Base-by-base conservation (phyloP, 2,797 vertebrate genomes). In the Ficedula albicollis region DNA sequence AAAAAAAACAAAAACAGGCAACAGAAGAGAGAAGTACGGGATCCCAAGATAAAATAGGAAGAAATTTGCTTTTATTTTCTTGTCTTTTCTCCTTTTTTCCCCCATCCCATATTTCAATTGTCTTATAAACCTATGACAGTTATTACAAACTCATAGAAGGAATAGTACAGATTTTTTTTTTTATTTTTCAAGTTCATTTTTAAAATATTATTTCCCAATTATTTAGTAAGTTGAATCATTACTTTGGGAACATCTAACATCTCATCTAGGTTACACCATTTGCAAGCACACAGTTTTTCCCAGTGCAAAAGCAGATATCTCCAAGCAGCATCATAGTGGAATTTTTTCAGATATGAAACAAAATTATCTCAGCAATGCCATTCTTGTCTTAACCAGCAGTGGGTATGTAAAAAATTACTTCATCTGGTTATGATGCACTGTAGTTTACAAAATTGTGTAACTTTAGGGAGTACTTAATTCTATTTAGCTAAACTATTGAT, bases 71-170 rank as follows among this genome's bases (percentile, higher is more conserved):
- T 58, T 55, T 7, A 30, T 58, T 58, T 46, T 74, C 23, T 81
- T 68, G 38, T 80, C 20, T 15, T 27, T 4, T 17, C 18, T 43
- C 7, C 4, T 12, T 14, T 22, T 13, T 0, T 2, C 3, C 1
- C 5, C 27, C 13, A 5, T 9, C 13, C 2, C 21, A 14, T 52
- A 56, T 73, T 75, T 68, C 26, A 79, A 13, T 52, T 75, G 30
- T 15, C 30, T 78, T 87, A 48, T 26, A 29, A 81, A 59, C 59
- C 17, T 51, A 21, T 29, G 44, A 38, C 11, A 19, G 26, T n/a
- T 82, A 52, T 86, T 38, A 69, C 5, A 77, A 49, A 64, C 23
- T 72, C 58, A 34, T 25, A 86, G 30, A 69, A 76, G 6, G 11
- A 63, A 4, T 30, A 23, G 6, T 49, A 34, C 7, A 18, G 36